A percentile compares a stretch with the other conserved stretches of the same genome.
Conservation (phyloP, 2,797 vertebrate genomes). For the Bryconaethiops microstoma region DNA sequence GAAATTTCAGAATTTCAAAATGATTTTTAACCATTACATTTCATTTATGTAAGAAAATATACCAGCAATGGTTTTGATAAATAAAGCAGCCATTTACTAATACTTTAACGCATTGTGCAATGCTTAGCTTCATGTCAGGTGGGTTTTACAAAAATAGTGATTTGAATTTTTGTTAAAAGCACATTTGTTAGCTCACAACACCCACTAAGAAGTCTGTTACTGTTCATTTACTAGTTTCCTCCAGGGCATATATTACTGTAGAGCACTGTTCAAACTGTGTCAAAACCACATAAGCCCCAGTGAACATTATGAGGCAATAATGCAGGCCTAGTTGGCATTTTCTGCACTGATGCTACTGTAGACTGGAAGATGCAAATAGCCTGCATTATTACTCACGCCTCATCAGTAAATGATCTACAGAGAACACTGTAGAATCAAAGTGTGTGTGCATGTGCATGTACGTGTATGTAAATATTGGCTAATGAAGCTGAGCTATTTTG, state of each 20-base stretch:
- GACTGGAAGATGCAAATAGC: too few relatives aligned
- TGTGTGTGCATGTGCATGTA: too few relatives aligned
- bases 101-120: not conserved
- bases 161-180: not conserved
- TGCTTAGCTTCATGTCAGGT: not conserved
- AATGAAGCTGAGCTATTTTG: constrained; percentile 50
- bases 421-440: too few relatives aligned
- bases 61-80: not conserved
- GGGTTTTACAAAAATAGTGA: not conserved
- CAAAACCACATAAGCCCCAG: not conserved
- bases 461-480: constrained; percentile 13
- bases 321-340: too few relatives aligned
- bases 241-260: constrained; percentile 28
- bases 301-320: constrained; percentile 9
- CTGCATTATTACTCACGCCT: too few relatives aligned
- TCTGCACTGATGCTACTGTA: too few relatives aligned
- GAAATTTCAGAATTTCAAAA: not conserved
- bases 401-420: too few relatives aligned
- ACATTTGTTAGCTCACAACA: not conserved
- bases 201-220: constrained; percentile 15
- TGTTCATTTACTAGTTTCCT: not conserved
- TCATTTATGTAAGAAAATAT: not conserved
- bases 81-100: not conserved
- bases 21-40: not conserved
- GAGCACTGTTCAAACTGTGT: not conserved